Evolutionary conservation across 2,888 invertebrate genomes (phyloP).

Genomic region (Ormia ochracea): DNA sequence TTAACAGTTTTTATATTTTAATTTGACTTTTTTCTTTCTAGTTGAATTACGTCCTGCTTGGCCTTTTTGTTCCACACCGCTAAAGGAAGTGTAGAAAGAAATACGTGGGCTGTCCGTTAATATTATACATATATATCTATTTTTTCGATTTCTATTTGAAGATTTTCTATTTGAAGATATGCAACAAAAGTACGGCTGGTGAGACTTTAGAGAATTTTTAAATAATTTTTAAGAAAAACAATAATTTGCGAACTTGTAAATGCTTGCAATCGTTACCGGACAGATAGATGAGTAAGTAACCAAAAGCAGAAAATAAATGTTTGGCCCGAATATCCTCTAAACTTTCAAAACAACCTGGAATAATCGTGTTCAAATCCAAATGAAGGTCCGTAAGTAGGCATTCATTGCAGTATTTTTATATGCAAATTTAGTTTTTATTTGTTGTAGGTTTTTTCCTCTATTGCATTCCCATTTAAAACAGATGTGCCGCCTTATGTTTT

Average conservation of each 20-base stretch:
- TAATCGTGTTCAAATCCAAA: background rate
- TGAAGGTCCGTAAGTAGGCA: background rate
- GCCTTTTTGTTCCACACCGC: constrained; percentile 50
- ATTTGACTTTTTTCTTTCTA: constrained; percentile 20
- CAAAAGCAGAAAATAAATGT: no score
- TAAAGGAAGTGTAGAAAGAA: constrained; percentile 14
- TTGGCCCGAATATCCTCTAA: no score
- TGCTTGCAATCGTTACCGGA: no score
- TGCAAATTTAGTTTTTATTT: constrained; percentile 28
- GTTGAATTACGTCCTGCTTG: constrained; percentile 39
- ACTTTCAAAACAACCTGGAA: constrained; percentile 4
- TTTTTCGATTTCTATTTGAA: background rate
- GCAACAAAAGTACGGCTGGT: no score
- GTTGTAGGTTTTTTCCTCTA: background rate
- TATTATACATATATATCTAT: no score
- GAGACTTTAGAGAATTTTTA: no score
- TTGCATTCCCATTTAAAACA: constrained; percentile 52
- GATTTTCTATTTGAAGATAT: no score
- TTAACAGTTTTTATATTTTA: constrained; percentile 16
- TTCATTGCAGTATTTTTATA: constrained; percentile 13
- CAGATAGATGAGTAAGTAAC: no score
- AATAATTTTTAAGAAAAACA: no score
- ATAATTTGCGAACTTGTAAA: no score
- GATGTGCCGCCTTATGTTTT: constrained; percentile 63
- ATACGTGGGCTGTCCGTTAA: constrained; percentile 11